Evolutionary conservation across 2,888 invertebrate species (phyloP).

Genomic region (Philaethria dido): DNA sequence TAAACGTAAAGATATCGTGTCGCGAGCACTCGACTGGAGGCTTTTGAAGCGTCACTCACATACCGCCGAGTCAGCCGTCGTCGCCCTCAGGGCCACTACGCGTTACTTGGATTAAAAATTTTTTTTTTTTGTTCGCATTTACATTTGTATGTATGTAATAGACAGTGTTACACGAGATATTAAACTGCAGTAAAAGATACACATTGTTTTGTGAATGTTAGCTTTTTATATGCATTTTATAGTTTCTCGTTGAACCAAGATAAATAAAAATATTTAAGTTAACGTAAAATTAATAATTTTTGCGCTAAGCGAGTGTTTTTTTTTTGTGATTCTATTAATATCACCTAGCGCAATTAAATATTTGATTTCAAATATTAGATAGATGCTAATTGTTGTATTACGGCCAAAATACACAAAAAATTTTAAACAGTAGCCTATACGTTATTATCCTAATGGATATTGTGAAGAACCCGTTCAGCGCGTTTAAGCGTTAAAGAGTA

Average conservation of each 20-base stretch:
- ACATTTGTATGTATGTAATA: neutral
- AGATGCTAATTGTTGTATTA: too few species aligned
- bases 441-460: too few species aligned
- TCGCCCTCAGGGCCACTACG: conserved; percentile 27
- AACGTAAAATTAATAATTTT: too few species aligned
- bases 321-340: neutral
- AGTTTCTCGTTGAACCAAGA: neutral
- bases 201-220: neutral
- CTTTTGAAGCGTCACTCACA: conserved; percentile 35
- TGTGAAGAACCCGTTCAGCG: too few species aligned
- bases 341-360: too few species aligned
- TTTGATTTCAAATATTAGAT: too few species aligned
- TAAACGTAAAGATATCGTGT: conserved; percentile 15
- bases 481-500: too few species aligned
- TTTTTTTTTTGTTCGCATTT: conserved; percentile 2
- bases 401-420: too few species aligned
- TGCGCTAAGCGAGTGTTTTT: neutral
- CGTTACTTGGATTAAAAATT: conserved; percentile 21
- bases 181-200: conserved; percentile 3
- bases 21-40: conserved; percentile 27
- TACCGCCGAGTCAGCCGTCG: conserved; percentile 30
- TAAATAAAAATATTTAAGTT: too few species aligned
- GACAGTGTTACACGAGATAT: conserved; percentile 8
- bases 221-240: neutral
- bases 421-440: too few species aligned